Evolutionary conservation across 2,113 vertebrate species (phyloP).

Genomic region (Tenebrosternarchus preto): DNA sequence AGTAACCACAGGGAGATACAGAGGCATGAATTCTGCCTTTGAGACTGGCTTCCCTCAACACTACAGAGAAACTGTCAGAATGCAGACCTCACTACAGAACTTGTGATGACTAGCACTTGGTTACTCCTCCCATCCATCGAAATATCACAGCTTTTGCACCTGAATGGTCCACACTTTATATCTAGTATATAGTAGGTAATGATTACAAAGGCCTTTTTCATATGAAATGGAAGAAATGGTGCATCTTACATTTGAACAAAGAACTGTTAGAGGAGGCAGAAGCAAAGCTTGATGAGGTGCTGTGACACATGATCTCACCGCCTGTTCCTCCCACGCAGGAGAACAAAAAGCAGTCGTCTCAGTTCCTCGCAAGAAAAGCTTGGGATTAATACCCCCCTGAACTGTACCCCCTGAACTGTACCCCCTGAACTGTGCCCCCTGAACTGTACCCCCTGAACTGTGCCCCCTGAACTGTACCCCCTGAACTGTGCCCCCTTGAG

Average conservation of each 20-base stretch:
- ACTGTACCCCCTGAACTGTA: slow-evolving; percentile 19
- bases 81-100: not conserved
- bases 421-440: too few species aligned
- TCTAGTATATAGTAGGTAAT: not conserved
- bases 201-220: slow-evolving; percentile 21
- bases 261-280: slow-evolving; percentile 21
- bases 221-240: slow-evolving; percentile 29
- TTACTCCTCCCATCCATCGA: not conserved
- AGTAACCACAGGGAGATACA: not conserved
- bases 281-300: slow-evolving; percentile 25
- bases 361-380: slow-evolving; percentile 38
- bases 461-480: slow-evolving; percentile 10
- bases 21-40: too few species aligned
- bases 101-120: not conserved
- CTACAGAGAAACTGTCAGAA: not conserved
- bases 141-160: not conserved
- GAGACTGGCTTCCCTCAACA: not conserved
- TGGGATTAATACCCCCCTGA: slow-evolving; percentile 38
- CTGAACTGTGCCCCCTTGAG: too few species aligned
- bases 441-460: too few species aligned
- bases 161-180: not conserved
- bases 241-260: slow-evolving; percentile 16
- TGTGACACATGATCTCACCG: slow-evolving; percentile 30
- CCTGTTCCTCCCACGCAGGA: slow-evolving; percentile 18
- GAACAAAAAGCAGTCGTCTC: slow-evolving; percentile 22